phyloP scores from a whole-genome alignment of 1,140 invertebrate genomes.

The Cepaea nemoralis region DNA sequence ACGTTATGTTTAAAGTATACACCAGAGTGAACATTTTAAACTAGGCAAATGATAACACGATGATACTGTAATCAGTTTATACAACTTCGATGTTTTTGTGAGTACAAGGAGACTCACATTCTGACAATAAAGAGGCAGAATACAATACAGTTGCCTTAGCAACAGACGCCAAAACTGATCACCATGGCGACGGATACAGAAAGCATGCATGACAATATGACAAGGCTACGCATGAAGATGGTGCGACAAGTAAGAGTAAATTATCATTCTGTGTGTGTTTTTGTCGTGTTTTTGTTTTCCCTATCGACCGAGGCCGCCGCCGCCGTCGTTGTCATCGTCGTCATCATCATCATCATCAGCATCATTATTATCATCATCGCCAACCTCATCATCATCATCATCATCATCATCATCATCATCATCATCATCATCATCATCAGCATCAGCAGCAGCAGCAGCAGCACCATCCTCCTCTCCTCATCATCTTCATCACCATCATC shows the following conservation, averaged over 20 bases:
- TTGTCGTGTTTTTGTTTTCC: background rate
- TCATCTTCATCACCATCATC: no score
- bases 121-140: background rate
- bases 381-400: no score
- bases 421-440: no score
- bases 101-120: background rate
- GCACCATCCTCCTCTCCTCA: no score
- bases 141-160: background rate
- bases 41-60: no score
- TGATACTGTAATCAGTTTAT: no score
- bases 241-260: slow-evolving; percentile 60
- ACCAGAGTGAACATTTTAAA: no score
- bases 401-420: background rate
- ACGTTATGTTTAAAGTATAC: background rate
- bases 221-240: slow-evolving; percentile 61
- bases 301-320: background rate
- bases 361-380: background rate
- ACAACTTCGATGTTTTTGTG: background rate
- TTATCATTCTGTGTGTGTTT: background rate
- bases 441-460: no score
- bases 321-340: background rate
- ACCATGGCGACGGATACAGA: slow-evolving; percentile 64
- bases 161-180: background rate
- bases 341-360: background rate
- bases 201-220: slow-evolving; percentile 63